A percentile compares a stretch with the other conserved stretches of the same genome.
These are phyloP conservation scores for Holacanthus passer DNA, from an alignment of 2,113 vertebrate species.

Conservation along the genomic window DNA sequence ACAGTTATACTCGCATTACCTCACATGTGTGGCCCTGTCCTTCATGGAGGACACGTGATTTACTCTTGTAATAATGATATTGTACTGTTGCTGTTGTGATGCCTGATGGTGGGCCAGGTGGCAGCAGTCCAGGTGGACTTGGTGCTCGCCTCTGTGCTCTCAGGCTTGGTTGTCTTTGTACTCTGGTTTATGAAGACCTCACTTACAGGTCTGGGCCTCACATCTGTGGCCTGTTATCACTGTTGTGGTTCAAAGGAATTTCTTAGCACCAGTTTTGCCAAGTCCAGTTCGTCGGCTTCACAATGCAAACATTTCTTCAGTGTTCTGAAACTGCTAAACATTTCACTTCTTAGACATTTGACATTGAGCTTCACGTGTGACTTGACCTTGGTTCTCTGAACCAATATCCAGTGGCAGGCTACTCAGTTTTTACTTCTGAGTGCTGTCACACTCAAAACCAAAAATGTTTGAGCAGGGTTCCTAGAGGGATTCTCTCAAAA, in stretches of 20 bases:
- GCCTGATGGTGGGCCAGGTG: slow-evolving; percentile 18
- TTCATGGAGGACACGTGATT: background rate
- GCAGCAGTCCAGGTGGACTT: slow-evolving; percentile 31
- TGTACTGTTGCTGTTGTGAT: background rate
- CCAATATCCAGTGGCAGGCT: background rate
- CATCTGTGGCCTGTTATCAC: background rate
- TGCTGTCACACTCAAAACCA: background rate
- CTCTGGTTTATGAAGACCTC: background rate
- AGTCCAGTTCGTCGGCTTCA: background rate
- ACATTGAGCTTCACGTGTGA: background rate
- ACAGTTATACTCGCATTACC: background rate
- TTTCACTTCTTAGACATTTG: background rate
- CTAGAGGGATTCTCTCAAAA: background rate
- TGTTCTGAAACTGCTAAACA: slow-evolving; percentile 6
- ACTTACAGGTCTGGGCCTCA: background rate
- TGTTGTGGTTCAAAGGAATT: slow-evolving; percentile 13
- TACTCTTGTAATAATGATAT: background rate
- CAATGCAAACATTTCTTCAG: slow-evolving; percentile 5
- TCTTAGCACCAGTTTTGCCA: background rate
- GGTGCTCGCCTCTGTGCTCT: slow-evolving; percentile 8
- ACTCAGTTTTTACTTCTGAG: slow-evolving; percentile 48
- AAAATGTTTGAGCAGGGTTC: background rate
- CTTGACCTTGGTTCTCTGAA: slow-evolving; percentile 38
- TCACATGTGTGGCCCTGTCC: background rate
- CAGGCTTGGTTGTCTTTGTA: slow-evolving; percentile 11